These are phyloP conservation scores for Pampus argenteus DNA, from an alignment of 2,797 vertebrate genomes.

Conservation along the genomic window DNA sequence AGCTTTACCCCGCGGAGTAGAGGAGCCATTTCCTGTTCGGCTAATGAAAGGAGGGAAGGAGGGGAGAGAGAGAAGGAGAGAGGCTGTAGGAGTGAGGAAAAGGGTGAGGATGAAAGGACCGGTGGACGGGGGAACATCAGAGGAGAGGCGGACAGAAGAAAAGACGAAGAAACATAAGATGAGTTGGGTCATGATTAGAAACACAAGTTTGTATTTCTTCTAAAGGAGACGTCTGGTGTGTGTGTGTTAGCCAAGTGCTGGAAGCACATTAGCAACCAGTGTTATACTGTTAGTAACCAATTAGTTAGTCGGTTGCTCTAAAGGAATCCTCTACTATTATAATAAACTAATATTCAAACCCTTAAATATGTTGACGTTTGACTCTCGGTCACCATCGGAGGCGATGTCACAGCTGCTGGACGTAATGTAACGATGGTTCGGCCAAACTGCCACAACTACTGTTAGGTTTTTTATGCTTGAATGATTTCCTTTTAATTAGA, in stretches of 20 bases:
- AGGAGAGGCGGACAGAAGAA: neutral
- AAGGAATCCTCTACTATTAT: neutral
- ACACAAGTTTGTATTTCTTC: neutral
- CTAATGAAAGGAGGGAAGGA: constrained; percentile 47
- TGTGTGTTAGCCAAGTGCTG: neutral
- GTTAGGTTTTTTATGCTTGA: no score
- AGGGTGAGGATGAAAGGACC: neutral
- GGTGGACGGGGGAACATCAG: neutral
- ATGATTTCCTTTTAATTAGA: no score
- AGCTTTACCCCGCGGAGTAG: constrained; percentile 37
- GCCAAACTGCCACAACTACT: no score
- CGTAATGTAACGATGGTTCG: no score
- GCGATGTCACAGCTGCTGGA: neutral
- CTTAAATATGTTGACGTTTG: neutral
- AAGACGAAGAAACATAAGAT: neutral
- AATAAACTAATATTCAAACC: neutral
- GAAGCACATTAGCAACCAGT: neutral
- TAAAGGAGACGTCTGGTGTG: neutral
- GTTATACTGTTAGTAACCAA: neutral
- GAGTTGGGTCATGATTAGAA: constrained; percentile 9
- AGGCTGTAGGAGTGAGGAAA: neutral
- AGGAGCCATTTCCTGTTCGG: constrained; percentile 44
- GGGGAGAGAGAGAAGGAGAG: neutral
- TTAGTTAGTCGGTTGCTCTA: neutral
- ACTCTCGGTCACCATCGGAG: neutral